Evolutionary conservation across 1,140 invertebrate species (phyloP).

Genomic region (Zaprionus nigranus): DNA sequence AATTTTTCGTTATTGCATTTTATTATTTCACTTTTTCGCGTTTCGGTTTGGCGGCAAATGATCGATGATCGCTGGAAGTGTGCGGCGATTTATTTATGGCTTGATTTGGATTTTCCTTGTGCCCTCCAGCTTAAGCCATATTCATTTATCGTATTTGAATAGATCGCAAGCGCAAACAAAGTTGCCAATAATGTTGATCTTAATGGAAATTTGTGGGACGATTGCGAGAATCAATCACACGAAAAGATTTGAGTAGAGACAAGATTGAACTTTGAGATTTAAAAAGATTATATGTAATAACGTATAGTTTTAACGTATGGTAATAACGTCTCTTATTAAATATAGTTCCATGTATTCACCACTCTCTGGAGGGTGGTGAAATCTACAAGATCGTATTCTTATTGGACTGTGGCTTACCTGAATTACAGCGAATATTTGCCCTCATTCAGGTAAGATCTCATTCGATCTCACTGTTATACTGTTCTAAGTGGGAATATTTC

Average conservation of each 20-base stretch:
- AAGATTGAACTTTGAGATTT: background rate
- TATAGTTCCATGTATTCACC: background rate
- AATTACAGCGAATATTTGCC: background rate
- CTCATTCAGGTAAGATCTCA: constrained; percentile 47
- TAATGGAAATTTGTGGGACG: constrained; percentile 1
- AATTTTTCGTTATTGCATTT: constrained; percentile 65
- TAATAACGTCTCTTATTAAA: background rate
- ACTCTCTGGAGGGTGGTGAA: background rate
- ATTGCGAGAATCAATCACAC: constrained; percentile 1
- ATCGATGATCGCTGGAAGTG: constrained; percentile 82
- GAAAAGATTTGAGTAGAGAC: background rate
- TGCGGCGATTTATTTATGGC: constrained; percentile 80
- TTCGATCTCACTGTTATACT: background rate
- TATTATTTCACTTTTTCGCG: constrained; percentile 40
- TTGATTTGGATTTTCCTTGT: constrained; percentile 58
- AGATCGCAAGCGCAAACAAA: constrained; percentile 65
- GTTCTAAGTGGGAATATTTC: background rate
- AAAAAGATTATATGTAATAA: background rate
- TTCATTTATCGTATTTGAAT: constrained; percentile 59
- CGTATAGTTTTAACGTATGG: background rate
- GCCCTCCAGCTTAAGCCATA: constrained; percentile 53
- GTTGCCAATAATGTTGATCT: constrained; percentile 50
- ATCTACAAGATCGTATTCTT: constrained; percentile 50
- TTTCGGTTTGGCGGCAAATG: constrained; percentile 50
- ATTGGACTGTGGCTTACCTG: constrained; percentile 40